Conservation (phyloP, 1,140 invertebrate species). For the Chrysomallon squamiferum region DNA sequence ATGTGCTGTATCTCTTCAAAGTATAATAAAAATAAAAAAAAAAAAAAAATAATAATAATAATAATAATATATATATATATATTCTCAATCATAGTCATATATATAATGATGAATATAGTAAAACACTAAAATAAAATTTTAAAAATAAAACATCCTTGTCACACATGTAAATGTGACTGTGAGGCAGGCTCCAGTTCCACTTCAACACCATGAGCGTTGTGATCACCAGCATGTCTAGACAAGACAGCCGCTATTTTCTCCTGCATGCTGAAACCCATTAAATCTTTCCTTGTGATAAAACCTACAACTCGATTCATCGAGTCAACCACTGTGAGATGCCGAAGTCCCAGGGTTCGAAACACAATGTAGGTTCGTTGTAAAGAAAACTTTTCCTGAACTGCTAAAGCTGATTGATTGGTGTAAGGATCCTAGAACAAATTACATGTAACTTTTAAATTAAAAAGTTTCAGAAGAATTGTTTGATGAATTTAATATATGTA, state of each 20-base stretch:
- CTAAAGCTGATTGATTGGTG: constrained; percentile 58
- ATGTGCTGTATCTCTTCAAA: too few species aligned
- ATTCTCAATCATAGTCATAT: too few species aligned
- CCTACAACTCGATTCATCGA: constrained; percentile 79
- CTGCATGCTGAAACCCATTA: constrained; percentile 55
- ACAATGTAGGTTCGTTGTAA: constrained; percentile 88
- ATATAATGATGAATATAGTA: too few species aligned
- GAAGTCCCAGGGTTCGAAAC: constrained; percentile 89
- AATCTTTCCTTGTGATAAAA: constrained; percentile 62
- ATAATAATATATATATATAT: too few species aligned
- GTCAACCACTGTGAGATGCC: constrained; percentile 91
- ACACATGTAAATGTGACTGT: neutral
- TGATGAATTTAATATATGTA: too few species aligned
- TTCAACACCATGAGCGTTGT: neutral
- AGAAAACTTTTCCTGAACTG: constrained; percentile 63
- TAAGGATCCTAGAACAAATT: constrained; percentile 56
- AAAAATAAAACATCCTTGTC: too few species aligned
- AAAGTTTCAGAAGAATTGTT: too few species aligned
- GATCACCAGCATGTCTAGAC: neutral
- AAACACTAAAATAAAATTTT: too few species aligned
- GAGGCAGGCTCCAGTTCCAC: too few species aligned
- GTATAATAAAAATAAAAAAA: too few species aligned
- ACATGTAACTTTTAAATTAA: too few species aligned
- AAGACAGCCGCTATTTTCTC: constrained; percentile 33
- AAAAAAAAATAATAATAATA: too few species aligned